Percentiles rank a stretch among this genome's conserved stretches.
phyloP scores from a whole-genome alignment of 2,797 vertebrate genomes.

The Ctenochaetus hawaiiensis region DNA sequence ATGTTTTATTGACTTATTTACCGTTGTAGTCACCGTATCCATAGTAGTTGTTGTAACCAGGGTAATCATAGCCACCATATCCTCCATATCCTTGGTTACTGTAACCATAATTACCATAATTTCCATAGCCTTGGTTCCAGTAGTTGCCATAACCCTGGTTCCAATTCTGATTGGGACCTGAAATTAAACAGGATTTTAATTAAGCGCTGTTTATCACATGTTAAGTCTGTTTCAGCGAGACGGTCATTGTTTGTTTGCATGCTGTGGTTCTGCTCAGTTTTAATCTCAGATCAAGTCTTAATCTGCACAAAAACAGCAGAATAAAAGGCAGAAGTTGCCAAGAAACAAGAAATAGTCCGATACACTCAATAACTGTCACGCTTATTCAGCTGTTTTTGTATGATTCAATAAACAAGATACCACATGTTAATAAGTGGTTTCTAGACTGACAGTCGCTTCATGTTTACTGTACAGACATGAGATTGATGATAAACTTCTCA shows the following conservation, averaged over 20 bases:
- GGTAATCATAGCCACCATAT: conserved; percentile 97
- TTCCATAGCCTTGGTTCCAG: conserved; percentile 98
- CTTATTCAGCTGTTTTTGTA: too few species aligned
- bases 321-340: not conserved
- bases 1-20: conserved; percentile 85
- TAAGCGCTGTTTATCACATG: not conserved
- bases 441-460: not conserved
- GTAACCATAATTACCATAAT: conserved; percentile 93
- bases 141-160: conserved; percentile 98
- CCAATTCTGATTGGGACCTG: conserved; percentile 96
- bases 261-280: too few species aligned
- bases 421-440: too few species aligned
- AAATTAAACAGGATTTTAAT: conserved; percentile 38
- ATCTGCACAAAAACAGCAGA: too few species aligned
- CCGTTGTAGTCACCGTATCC: conserved; percentile 98
- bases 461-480: not conserved
- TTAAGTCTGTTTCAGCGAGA: not conserved
- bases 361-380: too few species aligned
- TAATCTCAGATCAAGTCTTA: too few species aligned
- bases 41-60: conserved; percentile 99
- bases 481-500: not conserved
- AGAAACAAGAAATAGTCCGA: too few species aligned
- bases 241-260: not conserved
- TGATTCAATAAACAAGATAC: too few species aligned
- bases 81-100: conserved; percentile 97